phyloP scores from a whole-genome alignment of 2,797 vertebrate species.

The Oophaga sylvatica region DNA sequence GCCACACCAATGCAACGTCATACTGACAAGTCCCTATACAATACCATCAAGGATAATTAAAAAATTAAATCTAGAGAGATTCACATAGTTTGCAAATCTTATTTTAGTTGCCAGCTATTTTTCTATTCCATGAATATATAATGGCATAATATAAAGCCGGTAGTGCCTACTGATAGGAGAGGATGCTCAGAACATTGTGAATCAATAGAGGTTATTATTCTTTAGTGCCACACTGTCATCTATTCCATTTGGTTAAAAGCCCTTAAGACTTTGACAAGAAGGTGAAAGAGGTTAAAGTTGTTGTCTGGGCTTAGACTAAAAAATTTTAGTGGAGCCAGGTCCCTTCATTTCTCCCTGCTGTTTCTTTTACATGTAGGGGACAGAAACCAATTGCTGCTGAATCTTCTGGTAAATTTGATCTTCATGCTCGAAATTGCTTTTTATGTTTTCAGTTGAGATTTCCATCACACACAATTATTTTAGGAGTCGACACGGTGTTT shows the following conservation, averaged over 20 bases:
- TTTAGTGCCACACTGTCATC: constrained; percentile 24
- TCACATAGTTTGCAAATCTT: neutral
- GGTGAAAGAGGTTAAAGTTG: constrained; percentile 43
- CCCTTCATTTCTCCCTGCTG: constrained; percentile 3
- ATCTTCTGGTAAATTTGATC: constrained; percentile 50
- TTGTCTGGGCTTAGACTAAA: neutral
- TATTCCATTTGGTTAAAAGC: constrained; percentile 34
- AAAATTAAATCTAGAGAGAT: neutral
- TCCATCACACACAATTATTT: constrained; percentile 46
- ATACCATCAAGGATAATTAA: neutral
- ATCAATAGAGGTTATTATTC: constrained; percentile 30
- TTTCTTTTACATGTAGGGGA: constrained; percentile 35
- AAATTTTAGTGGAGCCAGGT: constrained; percentile 1
- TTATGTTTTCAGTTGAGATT: constrained; percentile 50
- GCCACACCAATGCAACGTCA: no score
- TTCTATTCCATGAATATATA: constrained; percentile 8
- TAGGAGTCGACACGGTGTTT: constrained; percentile 20
- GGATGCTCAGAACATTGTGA: constrained; percentile 8
- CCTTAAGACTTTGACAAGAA: constrained; percentile 48
- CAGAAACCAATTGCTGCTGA: constrained; percentile 33
- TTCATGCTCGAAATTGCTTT: constrained; percentile 51
- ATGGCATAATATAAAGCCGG: constrained; percentile 14
- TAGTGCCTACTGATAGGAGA: constrained; percentile 1
- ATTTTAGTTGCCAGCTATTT: neutral
- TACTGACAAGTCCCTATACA: no score